Evolutionary conservation across 2,888 invertebrate species (phyloP).

Genomic region (Zygogramma bicolorata): DNA sequence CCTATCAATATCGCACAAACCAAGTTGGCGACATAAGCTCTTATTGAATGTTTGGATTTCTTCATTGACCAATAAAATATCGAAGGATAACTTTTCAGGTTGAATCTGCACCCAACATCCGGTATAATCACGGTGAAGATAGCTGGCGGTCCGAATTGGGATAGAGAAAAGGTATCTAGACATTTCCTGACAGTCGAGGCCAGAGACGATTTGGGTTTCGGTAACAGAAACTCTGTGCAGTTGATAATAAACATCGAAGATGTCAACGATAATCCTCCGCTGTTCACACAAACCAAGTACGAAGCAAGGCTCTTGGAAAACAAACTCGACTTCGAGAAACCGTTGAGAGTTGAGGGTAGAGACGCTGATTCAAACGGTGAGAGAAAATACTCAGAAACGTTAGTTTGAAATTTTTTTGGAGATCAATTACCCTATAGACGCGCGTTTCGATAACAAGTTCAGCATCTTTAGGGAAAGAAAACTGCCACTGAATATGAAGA

Average conservation of each 20-base stretch:
- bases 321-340: slow-evolving; percentile 80
- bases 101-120: slow-evolving; percentile 83
- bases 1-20: no score
- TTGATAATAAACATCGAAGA: slow-evolving; percentile 86
- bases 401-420: no score
- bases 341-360: slow-evolving; percentile 82
- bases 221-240: slow-evolving; percentile 88
- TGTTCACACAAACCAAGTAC: slow-evolving; percentile 85
- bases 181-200: slow-evolving; percentile 92
- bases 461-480: no score
- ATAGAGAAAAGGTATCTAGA: slow-evolving; percentile 84
- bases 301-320: slow-evolving; percentile 89
- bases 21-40: no score
- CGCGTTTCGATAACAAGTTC: no score
- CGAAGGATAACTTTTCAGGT: slow-evolving; percentile 72
- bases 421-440: no score
- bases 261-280: slow-evolving; percentile 91
- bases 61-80: no score
- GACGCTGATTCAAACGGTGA: slow-evolving; percentile 87
- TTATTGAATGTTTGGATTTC: no score
- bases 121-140: slow-evolving; percentile 87
- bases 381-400: no score
- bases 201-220: slow-evolving; percentile 86
- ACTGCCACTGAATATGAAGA: no score
- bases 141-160: slow-evolving; percentile 82